Evolutionary conservation across 2,888 invertebrate genomes (phyloP), one percentile per base, ranked within the genome.

Genomic region (Dasypogon diadema): DNA sequence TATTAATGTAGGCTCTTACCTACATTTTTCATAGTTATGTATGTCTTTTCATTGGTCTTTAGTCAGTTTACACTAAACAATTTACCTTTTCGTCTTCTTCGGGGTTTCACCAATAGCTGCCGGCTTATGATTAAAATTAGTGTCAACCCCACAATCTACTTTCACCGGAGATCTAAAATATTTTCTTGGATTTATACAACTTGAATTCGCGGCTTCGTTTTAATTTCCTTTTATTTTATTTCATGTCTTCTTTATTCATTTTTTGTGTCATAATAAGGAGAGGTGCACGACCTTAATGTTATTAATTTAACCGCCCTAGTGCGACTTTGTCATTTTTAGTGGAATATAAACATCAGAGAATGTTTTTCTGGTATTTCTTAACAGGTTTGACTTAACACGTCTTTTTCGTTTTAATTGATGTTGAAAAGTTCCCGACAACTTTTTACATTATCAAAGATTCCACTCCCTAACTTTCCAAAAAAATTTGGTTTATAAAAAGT

Each of bases 141-240:
- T 60, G 60, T 60, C 60, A 34, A 60, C 60, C 60, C 34, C 26
- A 21, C 37, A 60, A 18, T 60, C 34, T 37, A 60, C 60, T 60
- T 60, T 60, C 60, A 60, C 60, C 21, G 1, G 18, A n/a, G 4
- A 60, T 18, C n/a, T 60, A 60, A 34, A 26, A 58, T 30, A 60
- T 60, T 21, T 12, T 60, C 21, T 34, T 26, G 21, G n/a, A 18
- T 60, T 60, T 60, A 37, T 34, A 60, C 37, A 21, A 21, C 26
- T 58, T 34, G 37, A 12, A 60, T 60, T 60, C 37, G 37, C 55
- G 12, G 21, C 55, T 22, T 22, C 10, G 14, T 37, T 42, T 60
- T 37, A 16, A 51, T 51, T 60, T 37, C 18, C 12, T 12, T 37
- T 16, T 37, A 18, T 60, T 51, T 58, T 24, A 14, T 30, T 58